These are phyloP conservation scores for Heterocephalus glaber DNA, from an alignment of 2,113 vertebrate genomes.

Conservation along the genomic window DNA sequence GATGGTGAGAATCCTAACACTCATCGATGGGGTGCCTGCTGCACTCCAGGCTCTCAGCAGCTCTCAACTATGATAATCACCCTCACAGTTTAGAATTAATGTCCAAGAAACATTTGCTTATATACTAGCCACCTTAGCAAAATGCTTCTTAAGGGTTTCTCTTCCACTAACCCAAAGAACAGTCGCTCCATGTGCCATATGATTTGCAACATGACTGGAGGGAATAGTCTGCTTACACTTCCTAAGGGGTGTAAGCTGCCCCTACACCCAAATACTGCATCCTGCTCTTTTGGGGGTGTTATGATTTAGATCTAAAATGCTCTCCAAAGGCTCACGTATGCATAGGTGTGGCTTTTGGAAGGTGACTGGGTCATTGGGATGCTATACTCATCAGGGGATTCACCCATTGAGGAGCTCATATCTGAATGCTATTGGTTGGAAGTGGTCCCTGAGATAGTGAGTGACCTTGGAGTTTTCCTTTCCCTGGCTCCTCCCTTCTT, in stretches of 20 bases:
- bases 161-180: background rate
- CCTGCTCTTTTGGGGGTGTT: background rate
- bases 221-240: no score
- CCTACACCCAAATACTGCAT: no score
- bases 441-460: background rate
- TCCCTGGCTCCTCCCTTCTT: background rate
- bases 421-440: background rate
- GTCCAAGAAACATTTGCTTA: background rate
- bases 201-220: background rate
- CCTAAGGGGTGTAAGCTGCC: no score
- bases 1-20: background rate
- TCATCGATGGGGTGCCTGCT: rapidly evolving
- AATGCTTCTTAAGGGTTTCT: background rate
- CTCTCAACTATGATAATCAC: background rate
- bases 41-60: rapidly evolving
- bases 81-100: background rate
- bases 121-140: background rate
- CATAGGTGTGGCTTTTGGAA: background rate
- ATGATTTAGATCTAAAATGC: background rate
- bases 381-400: background rate
- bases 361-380: background rate
- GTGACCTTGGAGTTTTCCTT: background rate
- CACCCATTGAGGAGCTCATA: background rate
- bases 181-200: no score
- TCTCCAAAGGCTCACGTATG: background rate